These are phyloP conservation scores for Smutsia gigantea DNA, from an alignment of 2,797 vertebrate genomes.

Conservation along the genomic window DNA sequence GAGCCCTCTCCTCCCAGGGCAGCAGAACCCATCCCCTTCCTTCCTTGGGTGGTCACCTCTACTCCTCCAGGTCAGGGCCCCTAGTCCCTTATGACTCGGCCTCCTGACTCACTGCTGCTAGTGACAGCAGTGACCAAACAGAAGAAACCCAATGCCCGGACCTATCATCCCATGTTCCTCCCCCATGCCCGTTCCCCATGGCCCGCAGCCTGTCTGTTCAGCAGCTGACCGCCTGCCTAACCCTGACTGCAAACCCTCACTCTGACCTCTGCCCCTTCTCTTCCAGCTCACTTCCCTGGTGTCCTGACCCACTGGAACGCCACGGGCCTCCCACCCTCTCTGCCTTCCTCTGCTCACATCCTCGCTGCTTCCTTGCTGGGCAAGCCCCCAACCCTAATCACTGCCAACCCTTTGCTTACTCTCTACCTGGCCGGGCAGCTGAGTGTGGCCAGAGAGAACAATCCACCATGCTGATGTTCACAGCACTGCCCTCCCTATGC, in stretches of 20 bases:
- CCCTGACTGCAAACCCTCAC: too few species aligned
- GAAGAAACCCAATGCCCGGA: not conserved
- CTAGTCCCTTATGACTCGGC: not conserved
- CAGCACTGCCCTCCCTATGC: not conserved
- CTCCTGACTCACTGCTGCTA: not conserved
- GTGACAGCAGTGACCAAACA: not conserved
- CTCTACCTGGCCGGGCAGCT: accelerated
- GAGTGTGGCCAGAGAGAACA: accelerated
- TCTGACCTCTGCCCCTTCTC: not conserved
- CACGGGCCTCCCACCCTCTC: not conserved
- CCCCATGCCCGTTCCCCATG: not conserved
- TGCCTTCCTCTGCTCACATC: not conserved
- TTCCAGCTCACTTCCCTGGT: not conserved
- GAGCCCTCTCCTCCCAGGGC: not conserved
- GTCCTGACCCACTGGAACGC: not conserved
- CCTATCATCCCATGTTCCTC: not conserved
- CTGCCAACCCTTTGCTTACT: not conserved
- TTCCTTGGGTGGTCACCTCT: not conserved
- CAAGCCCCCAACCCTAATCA: not conserved
- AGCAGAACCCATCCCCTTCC: not conserved
- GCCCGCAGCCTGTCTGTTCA: accelerated
- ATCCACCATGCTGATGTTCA: not conserved
- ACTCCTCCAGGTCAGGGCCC: not conserved
- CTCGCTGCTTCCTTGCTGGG: not conserved
- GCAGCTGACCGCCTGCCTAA: accelerated